phyloP scores from a whole-genome alignment of 92 coral and sea anemone species.

The Bergia puertoricense region DNA sequence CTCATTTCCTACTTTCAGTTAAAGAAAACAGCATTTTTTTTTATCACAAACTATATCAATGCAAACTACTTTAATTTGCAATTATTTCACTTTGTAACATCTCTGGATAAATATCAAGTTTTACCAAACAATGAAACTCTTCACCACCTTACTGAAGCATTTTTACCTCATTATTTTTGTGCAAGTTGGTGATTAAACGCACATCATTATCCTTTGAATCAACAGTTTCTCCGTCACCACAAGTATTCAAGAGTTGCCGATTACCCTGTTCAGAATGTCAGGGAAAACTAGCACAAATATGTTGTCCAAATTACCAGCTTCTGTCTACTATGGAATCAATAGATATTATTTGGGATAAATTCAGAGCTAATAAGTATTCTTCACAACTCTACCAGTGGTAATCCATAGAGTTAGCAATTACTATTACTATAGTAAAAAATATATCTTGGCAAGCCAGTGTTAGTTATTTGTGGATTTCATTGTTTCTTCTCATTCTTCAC shows the following conservation, averaged over 20 bases:
- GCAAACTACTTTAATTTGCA: background rate
- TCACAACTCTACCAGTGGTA: too few species aligned
- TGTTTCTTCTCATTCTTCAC: background rate
- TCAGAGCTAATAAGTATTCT: too few species aligned
- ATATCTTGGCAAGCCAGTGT: background rate
- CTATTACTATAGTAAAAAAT: background rate
- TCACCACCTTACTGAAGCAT: too few species aligned
- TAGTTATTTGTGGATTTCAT: background rate
- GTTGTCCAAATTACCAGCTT: too few species aligned
- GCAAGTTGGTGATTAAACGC: too few species aligned
- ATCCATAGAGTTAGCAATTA: too few species aligned
- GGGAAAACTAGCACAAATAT: too few species aligned
- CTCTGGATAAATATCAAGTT: background rate
- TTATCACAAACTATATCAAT: background rate
- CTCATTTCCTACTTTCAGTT: background rate
- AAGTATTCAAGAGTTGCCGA: background rate
- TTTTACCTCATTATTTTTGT: too few species aligned
- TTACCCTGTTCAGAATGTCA: too few species aligned
- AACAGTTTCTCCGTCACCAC: background rate
- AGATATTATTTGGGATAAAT: too few species aligned
- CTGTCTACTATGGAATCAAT: too few species aligned
- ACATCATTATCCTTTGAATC: too few species aligned
- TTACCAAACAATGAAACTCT: background rate
- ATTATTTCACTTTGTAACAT: background rate
- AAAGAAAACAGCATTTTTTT: background rate